Conservation (phyloP, 2,797 vertebrate species). For the Eulemur albifrons region DNA sequence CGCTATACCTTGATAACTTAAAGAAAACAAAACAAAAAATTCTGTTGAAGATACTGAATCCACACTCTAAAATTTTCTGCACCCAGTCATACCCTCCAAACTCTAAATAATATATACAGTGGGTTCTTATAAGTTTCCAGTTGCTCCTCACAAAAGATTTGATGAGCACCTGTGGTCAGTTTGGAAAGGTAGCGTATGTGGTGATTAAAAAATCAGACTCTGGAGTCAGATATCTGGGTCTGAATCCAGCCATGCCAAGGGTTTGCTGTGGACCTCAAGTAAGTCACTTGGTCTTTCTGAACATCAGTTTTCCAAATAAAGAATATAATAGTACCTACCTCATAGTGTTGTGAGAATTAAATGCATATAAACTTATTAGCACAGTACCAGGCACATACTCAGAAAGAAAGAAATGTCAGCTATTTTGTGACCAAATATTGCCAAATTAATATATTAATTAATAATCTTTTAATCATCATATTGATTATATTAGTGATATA, state of each 20-base stretch:
- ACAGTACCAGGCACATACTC: not conserved
- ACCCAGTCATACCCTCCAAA: not conserved
- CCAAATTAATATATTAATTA: not conserved
- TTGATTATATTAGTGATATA: not conserved
- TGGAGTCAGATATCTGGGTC: not conserved
- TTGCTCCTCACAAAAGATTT: not conserved
- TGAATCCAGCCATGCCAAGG: not conserved
- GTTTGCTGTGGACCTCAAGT: not conserved
- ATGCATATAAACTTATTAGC: not conserved
- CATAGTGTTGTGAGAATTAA: not conserved
- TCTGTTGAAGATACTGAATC: not conserved
- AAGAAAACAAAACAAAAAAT: not conserved
- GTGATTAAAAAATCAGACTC: not conserved
- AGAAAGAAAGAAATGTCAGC: not conserved
- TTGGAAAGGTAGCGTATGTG: not conserved
- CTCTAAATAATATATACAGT: not conserved
- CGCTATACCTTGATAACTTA: not conserved
- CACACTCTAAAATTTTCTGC: not conserved
- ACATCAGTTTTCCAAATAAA: not conserved
- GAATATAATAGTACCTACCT: not conserved
- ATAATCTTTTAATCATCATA: not conserved
- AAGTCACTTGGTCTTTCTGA: not conserved
- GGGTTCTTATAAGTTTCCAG: not conserved
- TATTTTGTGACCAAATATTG: not conserved
- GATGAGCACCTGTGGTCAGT: not conserved